phyloP scores from a whole-genome alignment of 2,888 invertebrate species.

The Brenthis hecate region DNA sequence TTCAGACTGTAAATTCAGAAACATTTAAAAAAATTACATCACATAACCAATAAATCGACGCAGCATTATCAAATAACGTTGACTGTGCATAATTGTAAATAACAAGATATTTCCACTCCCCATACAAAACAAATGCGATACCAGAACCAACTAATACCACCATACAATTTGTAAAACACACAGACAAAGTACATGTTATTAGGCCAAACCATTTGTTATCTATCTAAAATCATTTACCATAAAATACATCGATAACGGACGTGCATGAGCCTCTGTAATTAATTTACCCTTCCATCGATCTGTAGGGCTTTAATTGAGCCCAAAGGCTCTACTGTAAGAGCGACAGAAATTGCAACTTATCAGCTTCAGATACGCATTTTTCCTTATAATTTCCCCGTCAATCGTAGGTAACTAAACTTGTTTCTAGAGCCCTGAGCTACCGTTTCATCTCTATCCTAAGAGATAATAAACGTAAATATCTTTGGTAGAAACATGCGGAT shows the following conservation, averaged over 20 bases:
- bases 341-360: slow-evolving; percentile 41
- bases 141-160: not conserved
- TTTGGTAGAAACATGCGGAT: slow-evolving; percentile 56
- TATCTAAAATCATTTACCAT: slow-evolving; percentile 26
- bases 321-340: slow-evolving; percentile 23
- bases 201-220: slow-evolving; percentile 2
- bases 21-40: too few relatives aligned
- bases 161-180: slow-evolving; percentile 3
- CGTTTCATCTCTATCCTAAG: slow-evolving; percentile 54
- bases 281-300: slow-evolving; percentile 24
- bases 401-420: slow-evolving; percentile 31
- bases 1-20: too few relatives aligned
- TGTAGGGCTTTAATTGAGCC: slow-evolving; percentile 33
- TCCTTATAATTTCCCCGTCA: slow-evolving; percentile 56
- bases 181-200: not conserved
- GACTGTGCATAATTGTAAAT: too few relatives aligned
- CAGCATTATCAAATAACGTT: too few relatives aligned
- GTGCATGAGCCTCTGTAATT: slow-evolving; percentile 24
- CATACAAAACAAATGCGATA: too few relatives aligned
- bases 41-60: too few relatives aligned
- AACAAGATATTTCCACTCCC: too few relatives aligned
- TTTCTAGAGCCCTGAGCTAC: slow-evolving; percentile 57
- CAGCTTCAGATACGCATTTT: slow-evolving; percentile 51
- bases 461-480: slow-evolving; percentile 64
- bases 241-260: slow-evolving; percentile 26